These are phyloP conservation scores for Choreutis nemorana DNA, from an alignment of 2,888 invertebrate genomes.

Conservation along the genomic window DNA sequence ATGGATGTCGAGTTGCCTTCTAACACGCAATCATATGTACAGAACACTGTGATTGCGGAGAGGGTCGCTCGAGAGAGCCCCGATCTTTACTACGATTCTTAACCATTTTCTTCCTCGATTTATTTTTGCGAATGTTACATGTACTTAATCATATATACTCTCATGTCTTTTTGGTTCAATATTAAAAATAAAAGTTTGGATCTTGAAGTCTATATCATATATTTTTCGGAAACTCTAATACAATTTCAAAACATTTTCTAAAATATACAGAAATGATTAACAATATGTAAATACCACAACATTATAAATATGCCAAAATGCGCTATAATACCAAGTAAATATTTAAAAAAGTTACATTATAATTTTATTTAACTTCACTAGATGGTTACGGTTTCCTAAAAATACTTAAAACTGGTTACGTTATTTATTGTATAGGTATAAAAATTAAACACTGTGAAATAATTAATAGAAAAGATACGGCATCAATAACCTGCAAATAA, in stretches of 20 bases:
- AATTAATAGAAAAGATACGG: no score
- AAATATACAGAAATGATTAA: slow-evolving; percentile 52
- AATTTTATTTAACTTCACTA: slow-evolving; percentile 49
- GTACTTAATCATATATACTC: no score
- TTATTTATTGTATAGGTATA: no score
- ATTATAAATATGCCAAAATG: slow-evolving; percentile 56
- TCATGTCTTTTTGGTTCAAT: no score
- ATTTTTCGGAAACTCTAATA: slow-evolving; percentile 56
- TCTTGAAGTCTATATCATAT: slow-evolving; percentile 37
- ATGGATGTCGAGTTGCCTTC: slow-evolving; percentile 28
- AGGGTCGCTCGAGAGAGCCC: slow-evolving; percentile 34
- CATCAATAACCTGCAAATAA: no score
- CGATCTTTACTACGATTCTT: slow-evolving; percentile 37
- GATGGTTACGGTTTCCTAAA: slow-evolving; percentile 32
- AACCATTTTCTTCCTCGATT: no score
- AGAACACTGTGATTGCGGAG: slow-evolving; percentile 27
- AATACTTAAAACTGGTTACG: no score
- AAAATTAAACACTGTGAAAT: no score
- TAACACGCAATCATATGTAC: slow-evolving; percentile 16
- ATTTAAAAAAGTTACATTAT: slow-evolving; percentile 51
- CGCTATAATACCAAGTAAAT: slow-evolving; percentile 56
- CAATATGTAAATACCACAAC: slow-evolving; percentile 48
- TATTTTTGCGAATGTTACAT: no score
- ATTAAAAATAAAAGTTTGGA: slow-evolving; percentile 17
- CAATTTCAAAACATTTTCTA: slow-evolving; percentile 52